Percentiles rank a stretch among this genome's conserved stretches.
Evolutionary conservation across 2,113 vertebrate species (phyloP).

Genomic region (Falco punctatus): DNA sequence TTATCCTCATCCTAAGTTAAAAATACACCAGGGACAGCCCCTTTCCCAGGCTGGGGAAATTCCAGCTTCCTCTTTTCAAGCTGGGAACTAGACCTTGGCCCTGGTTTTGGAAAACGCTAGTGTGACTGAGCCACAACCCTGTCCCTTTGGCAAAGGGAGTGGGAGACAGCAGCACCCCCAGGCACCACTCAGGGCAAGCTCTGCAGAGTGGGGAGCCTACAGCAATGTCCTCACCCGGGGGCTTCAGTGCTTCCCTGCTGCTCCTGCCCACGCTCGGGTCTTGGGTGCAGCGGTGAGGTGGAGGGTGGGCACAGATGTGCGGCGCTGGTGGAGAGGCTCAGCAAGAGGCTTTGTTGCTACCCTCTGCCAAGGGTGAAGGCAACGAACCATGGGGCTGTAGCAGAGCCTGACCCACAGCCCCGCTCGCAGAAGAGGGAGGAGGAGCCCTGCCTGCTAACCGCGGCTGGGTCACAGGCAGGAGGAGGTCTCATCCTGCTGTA

Average conservation of each 20-base stretch:
- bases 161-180: neutral
- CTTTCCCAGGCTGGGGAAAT: neutral
- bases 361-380: neutral
- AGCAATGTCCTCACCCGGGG: rapidly evolving
- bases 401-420: neutral
- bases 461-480: neutral
- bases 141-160: neutral
- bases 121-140: rapidly evolving
- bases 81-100: neutral
- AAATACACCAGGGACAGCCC: neutral
- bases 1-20: neutral
- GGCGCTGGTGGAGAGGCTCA: neutral
- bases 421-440: neutral
- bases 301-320: neutral
- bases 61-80: neutral
- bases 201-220: neutral
- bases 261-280: neutral
- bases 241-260: neutral
- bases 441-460: neutral
- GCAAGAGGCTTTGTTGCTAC: neutral
- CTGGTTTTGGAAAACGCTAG: neutral
- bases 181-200: neutral
- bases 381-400: neutral
- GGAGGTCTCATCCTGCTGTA: neutral
- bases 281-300: neutral